Conservation (phyloP, 2,113 vertebrate genomes). For the Ciconia maguari region DNA sequence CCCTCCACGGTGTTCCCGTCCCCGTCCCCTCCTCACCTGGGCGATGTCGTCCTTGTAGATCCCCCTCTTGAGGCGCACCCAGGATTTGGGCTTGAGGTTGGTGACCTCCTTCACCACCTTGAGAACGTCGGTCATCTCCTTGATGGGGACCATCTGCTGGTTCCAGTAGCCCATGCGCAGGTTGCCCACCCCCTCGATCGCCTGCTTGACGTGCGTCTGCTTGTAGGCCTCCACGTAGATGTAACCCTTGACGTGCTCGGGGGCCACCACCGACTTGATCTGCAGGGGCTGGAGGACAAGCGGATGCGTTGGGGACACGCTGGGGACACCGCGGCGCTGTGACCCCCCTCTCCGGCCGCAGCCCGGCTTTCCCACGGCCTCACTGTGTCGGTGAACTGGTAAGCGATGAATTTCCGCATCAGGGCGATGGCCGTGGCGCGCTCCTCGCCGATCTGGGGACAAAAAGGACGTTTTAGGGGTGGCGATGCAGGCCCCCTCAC, state of each 20-base stretch:
- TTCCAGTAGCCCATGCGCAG: conserved; percentile 96
- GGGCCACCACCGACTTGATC: conserved; percentile 93
- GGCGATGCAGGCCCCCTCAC: no score
- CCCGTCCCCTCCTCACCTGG: conserved; percentile 73
- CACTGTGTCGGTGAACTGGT: conserved; percentile 94
- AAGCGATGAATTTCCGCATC: conserved; percentile 97
- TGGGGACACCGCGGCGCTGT: fast-evolving
- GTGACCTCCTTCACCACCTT: conserved; percentile 97
- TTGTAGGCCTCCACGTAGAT: conserved; percentile 97
- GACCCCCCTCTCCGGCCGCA: fast-evolving
- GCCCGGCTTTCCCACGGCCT: neutral
- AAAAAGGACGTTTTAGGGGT: neutral
- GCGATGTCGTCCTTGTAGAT: conserved; percentile 96
- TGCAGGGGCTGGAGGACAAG: conserved; percentile 82
- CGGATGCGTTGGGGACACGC: fast-evolving
- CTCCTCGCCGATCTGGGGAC: conserved; percentile 89
- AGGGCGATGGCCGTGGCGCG: conserved; percentile 89
- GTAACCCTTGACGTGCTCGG: conserved; percentile 93
- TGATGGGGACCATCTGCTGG: conserved; percentile 99
- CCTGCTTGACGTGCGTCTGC: conserved; percentile 94
- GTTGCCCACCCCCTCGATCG: conserved; percentile 95
- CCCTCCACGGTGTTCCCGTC: fast-evolving
- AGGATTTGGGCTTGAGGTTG: conserved; percentile 95
- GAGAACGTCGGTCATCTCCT: conserved; percentile 96
- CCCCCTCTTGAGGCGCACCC: conserved; percentile 94